Evolutionary conservation across 2,888 invertebrate genomes (phyloP), one percentile per base, ranked within the genome.

Genomic region (Agrochola lychnidis): DNA sequence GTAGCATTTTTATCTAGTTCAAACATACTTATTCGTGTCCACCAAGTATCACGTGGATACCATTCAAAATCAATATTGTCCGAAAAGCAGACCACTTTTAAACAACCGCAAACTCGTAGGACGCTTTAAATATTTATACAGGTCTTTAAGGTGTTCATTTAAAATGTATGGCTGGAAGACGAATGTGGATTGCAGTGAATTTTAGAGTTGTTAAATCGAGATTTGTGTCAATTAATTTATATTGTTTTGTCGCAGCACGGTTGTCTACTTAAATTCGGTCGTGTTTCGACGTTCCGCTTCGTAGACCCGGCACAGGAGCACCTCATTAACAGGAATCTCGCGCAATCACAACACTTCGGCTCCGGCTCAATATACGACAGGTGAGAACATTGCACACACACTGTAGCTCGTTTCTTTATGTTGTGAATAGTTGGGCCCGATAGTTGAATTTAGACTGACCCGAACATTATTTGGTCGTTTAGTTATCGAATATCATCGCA

Each of bases 241-340:
- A 70, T 70, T 81, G 61, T 85, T 87, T 82, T 82, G 73, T 78
- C 78, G 36, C 96, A 98, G 97, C 98, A 98, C 95, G 98, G 98
- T 82, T 98, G 98, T 88, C 97, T 98, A 84, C 97, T 98, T 78
- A 98, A 98, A 97, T 98, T 99, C 94, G 98, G 98, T 70, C 97
- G 98, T 87, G 98, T 98, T 89, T 98, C 98, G 90, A 98, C 98
- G 61, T 98, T 98, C 96, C 97, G 98, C 88, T 98, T 98, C 96
- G 97, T 98, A 89, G 98, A 99, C 94, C 98, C 98, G 45, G 97
- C 98, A 76, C 98, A 98, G 84, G 98, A 98, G 94, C 98, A 98
- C 87, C 97, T 98, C 87, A 98, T 98, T 89, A 97, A 98, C 92
- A 97, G 98, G 89, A 98, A 98, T 91, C 97, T 98, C 79, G 98